These are phyloP conservation scores for Pollicipes pollicipes DNA, from an alignment of 1,140 invertebrate genomes.

Conservation along the genomic window DNA sequence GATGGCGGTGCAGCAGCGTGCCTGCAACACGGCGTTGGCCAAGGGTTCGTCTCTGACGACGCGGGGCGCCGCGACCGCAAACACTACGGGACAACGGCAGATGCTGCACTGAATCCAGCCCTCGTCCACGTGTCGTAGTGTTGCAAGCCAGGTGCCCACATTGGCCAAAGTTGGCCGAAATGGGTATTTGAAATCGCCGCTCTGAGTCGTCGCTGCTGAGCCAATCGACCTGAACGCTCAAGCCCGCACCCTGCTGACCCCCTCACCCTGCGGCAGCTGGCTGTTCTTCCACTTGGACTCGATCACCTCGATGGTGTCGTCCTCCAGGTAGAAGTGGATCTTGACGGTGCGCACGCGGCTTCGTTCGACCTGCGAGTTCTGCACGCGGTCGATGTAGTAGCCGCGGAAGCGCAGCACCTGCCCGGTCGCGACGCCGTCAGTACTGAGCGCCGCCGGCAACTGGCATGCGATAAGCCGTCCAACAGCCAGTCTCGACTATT, in stretches of 20 bases:
- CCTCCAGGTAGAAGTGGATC: constrained; percentile 76
- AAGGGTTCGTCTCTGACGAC: constrained; percentile 3
- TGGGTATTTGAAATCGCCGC: too few species aligned
- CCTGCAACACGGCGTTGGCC: constrained; percentile 29
- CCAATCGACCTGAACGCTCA: too few species aligned
- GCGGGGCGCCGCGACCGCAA: constrained; percentile 25
- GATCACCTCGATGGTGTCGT: constrained; percentile 72
- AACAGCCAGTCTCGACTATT: too few species aligned
- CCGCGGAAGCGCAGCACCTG: not conserved
- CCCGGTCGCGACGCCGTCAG: too few species aligned
- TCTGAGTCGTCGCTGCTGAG: too few species aligned
- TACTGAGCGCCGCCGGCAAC: not conserved
- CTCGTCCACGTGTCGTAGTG: too few species aligned
- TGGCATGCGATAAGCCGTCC: not conserved
- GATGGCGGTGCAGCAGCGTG: constrained; percentile 48
- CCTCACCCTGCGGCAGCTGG: constrained; percentile 44
- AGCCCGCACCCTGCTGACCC: too few species aligned
- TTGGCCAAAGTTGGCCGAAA: too few species aligned
- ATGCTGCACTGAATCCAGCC: not conserved
- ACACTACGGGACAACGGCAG: constrained; percentile 18
- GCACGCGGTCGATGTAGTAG: not conserved
- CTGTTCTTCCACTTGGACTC: constrained; percentile 56
- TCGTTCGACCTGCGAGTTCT: constrained; percentile 25
- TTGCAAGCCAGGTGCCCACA: too few species aligned
- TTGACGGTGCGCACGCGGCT: constrained; percentile 57